phyloP scores from a whole-genome alignment of 1,140 invertebrate species.

The Hylaeus anthracinus region DNA sequence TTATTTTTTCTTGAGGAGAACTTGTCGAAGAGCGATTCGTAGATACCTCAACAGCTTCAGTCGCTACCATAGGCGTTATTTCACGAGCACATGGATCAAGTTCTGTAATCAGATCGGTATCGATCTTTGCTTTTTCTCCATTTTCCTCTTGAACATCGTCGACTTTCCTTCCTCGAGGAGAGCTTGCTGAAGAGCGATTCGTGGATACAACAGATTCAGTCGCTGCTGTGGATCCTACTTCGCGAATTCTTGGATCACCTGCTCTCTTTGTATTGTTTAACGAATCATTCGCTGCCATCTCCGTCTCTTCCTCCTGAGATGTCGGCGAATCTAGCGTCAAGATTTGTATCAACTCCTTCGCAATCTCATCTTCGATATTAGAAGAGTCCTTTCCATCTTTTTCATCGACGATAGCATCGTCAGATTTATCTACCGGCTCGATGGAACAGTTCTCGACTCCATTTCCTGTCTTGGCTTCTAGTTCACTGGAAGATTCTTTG shows the following conservation, averaged over 20 bases:
- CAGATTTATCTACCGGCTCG: neutral
- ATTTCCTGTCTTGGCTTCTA: neutral
- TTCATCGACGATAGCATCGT: neutral
- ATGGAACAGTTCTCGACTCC: neutral
- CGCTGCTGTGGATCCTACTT: neutral
- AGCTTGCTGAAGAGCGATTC: neutral
- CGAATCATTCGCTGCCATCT: neutral
- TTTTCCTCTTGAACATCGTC: neutral
- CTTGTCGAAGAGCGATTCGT: too few relatives aligned
- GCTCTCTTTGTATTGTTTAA: too few relatives aligned
- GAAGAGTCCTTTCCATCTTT: neutral
- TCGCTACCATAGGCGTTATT: too few relatives aligned
- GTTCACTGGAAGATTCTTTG: neutral
- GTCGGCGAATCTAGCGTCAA: neutral
- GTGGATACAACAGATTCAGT: neutral
- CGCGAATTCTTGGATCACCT: too few relatives aligned
- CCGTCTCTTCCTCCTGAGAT: neutral
- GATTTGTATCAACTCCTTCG: slow-evolving; percentile 19
- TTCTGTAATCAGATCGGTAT: too few relatives aligned
- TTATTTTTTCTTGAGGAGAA: too few relatives aligned
- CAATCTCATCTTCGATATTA: slow-evolving; percentile 24
- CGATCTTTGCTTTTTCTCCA: neutral
- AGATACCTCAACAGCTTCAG: too few relatives aligned
- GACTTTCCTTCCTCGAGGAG: neutral
- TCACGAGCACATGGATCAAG: too few relatives aligned